phyloP scores from a whole-genome alignment of 2,888 invertebrate species.

The Cryptocephalus primarius region DNA sequence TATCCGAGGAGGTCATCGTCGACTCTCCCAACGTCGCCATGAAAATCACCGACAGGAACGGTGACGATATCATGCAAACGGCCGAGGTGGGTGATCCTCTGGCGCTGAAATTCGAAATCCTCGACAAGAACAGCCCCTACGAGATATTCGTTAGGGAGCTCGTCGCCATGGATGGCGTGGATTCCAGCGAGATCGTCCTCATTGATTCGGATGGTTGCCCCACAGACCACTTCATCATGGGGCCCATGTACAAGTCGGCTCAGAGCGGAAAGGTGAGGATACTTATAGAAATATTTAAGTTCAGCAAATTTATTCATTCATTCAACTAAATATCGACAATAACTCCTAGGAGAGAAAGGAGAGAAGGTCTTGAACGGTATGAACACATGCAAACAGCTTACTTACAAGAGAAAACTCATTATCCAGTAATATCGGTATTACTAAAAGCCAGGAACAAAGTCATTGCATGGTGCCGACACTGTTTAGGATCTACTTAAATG shows the following conservation, averaged over 20 bases:
- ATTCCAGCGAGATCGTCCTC: slow-evolving; percentile 83
- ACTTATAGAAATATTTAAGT: not conserved
- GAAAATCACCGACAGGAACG: slow-evolving; percentile 79
- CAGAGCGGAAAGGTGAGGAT: slow-evolving; percentile 62
- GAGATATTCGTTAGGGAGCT: slow-evolving; percentile 92
- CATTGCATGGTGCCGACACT: too few species aligned
- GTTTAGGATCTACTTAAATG: too few species aligned
- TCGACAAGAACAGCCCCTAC: slow-evolving; percentile 86
- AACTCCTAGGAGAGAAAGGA: too few species aligned
- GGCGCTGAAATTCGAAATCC: slow-evolving; percentile 82
- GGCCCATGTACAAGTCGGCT: slow-evolving; percentile 75
- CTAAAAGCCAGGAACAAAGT: too few species aligned
- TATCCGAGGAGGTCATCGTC: slow-evolving; percentile 84
- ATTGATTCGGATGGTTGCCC: slow-evolving; percentile 89
- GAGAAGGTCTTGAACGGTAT: too few species aligned
- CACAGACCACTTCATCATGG: slow-evolving; percentile 90
- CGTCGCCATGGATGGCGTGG: slow-evolving; percentile 89
- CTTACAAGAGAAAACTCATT: too few species aligned
- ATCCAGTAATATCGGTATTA: too few species aligned
- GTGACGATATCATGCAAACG: slow-evolving; percentile 72
- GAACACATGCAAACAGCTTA: too few species aligned
- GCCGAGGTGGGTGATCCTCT: slow-evolving; percentile 90
- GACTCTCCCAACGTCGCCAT: slow-evolving; percentile 92
- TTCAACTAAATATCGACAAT: too few species aligned
- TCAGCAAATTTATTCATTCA: too few species aligned